Base-by-base conservation (phyloP, 2,888 invertebrate species). In the Clanis bilineata region DNA sequence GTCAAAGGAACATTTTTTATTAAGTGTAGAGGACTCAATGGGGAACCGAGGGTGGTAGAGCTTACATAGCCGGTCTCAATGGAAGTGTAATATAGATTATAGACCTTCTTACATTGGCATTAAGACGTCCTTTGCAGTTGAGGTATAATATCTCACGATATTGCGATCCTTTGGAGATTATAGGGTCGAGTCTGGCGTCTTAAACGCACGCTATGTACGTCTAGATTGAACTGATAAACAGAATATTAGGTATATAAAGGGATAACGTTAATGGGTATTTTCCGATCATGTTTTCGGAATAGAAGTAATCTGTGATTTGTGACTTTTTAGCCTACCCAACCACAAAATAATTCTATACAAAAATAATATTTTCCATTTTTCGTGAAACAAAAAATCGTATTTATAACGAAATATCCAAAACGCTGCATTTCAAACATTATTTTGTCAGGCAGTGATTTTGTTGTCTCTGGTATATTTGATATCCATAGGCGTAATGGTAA, bases 81-180 rank as follows among this genome's bases (percentile, higher is more conserved):
- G 68, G 64, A 72, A 76, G 76, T 76, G 80, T 79, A 85, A 84
- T 85, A 85, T 75, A 65, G 67, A 61, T 72, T 85, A 85, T 75
- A 65, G 67, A 61, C 72, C 72, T 72, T 64, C 68, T 66, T 59
- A 70, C 70, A 67, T 62, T 67, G 70, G 77, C 75, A 82, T 80
- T 82, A 85, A 77, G 75, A 72, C 74, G 76, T 75, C 83, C 73
- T 73, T 71, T 72, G 68, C 70, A 80, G 79, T 78, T 81, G 77
- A 76, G 78, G 65, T 71, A 67, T 65, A 69, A 78, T 80, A 77
- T 78, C 77, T 74, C 70, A 63, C 63, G 76, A 85, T 86, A 86
- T 86, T 83, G 74, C 80, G 44, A 64, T 70, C 65, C 71, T 70
- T 69, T 62, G 66, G 67, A 78, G 83, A 84, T 86, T 84, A 83